These are phyloP conservation scores for Hydractinia symbiolongicarpus DNA, from an alignment of 30 jellyfish, hydroid and myxozoan genomes.

Conservation along the genomic window DNA sequence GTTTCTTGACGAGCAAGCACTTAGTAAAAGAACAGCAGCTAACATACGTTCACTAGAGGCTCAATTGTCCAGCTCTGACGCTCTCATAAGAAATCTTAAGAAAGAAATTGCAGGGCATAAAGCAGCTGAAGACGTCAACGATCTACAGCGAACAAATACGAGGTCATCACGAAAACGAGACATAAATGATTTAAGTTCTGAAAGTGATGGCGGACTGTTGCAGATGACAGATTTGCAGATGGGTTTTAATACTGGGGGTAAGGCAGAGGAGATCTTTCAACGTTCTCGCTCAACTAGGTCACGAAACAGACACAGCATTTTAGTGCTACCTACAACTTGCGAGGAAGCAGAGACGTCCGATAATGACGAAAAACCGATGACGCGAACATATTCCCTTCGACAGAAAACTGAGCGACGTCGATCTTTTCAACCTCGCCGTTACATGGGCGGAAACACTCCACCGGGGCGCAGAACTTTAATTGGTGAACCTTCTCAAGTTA, in stretches of 20 bases:
- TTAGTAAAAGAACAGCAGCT: background rate
- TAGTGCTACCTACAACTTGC: conserved; percentile 20
- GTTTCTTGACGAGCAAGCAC: conserved; percentile 12
- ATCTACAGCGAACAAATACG: background rate
- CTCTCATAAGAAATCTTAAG: conserved; percentile 17
- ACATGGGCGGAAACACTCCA: conserved; percentile 84
- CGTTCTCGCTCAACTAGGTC: conserved; percentile 30
- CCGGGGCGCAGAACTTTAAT: conserved; percentile 75
- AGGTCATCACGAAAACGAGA: background rate
- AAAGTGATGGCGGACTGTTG: conserved; percentile 18
- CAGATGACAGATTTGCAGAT: conserved; percentile 18
- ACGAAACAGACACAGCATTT: conserved; percentile 5
- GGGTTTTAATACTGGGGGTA: background rate
- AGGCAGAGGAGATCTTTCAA: conserved; percentile 34
- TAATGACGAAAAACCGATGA: conserved; percentile 2
- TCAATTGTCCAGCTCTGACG: conserved; percentile 21
- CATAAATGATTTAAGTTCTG: conserved; percentile 18
- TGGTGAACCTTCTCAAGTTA: conserved; percentile 49
- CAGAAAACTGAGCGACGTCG: conserved; percentile 32
- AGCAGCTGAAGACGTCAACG: background rate
- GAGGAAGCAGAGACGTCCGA: conserved; percentile 27
- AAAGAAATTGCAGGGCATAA: conserved; percentile 3
- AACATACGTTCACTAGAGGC: conserved; percentile 28
- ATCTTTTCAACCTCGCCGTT: conserved; percentile 41
- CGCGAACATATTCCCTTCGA: conserved; percentile 20